Evolutionary conservation across 2,797 vertebrate genomes (phyloP), one percentile per base, ranked within the genome.

Genomic region (Etheostoma nigrum): DNA sequence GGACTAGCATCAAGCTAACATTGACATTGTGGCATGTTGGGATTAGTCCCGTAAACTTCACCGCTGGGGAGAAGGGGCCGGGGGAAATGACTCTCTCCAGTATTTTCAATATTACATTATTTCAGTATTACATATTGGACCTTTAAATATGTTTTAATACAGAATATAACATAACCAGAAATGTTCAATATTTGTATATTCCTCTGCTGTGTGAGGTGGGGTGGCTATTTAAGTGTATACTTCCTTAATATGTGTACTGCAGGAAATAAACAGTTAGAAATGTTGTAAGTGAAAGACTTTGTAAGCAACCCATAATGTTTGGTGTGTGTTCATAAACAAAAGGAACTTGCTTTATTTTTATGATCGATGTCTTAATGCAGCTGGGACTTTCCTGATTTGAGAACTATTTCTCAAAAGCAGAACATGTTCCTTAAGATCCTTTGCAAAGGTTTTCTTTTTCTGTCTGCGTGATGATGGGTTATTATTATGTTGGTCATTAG

Each of bases 371-470:
- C 16, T 68, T 19, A 54, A 72, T 42, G n/a, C 53, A 53, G 65
- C 55, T 47, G 45, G 4, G 33, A 69, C 16, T 27, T 51, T 74
- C 55, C 30, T 44, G 25, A 42, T 33, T 16, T 7, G 25, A 65
- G 33, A 27, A 44, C 55, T 47, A 40, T 64, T 71, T 59, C 79
- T 79, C 21, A 16, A 61, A 27, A 45, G 15, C 44, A 57, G 47
- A 33, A 60, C 65, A 79, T 0, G 18, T 42, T 66, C 27, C 61
- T 47, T 76, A 61, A 79, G 66, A 81, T 64, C 67, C 45, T 63
- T 5, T 48, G 69, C 65, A 60, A 73, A 67, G 40, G 81, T 82
- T 81, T 74, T 71, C 55, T 80, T 90, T 82, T 82, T 90, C 76
- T 68, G 21, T 55, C 76, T 11, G 27, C 53, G 60, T 62, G 66